Evolutionary conservation across 2,888 invertebrate species (phyloP).

Genomic region (Zygothrica quintamaculata): DNA sequence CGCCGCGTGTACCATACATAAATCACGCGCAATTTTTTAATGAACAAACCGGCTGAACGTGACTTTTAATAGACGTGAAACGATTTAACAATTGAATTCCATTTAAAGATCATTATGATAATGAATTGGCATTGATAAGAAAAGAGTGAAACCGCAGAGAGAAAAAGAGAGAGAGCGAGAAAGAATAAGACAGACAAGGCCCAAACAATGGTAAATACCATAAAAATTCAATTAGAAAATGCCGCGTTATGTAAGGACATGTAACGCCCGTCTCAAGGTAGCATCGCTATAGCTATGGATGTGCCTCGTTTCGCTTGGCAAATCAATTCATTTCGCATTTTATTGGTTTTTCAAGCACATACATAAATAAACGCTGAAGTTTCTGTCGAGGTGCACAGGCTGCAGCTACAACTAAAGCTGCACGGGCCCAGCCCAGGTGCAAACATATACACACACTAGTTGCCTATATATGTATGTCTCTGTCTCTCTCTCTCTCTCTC

Average conservation of each 20-base stretch:
- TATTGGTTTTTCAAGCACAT: conserved; percentile 70
- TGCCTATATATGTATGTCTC: conserved; percentile 1
- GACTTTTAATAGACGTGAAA: conserved; percentile 57
- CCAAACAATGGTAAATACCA: conserved; percentile 42
- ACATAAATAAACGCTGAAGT: conserved; percentile 41
- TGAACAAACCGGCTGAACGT: conserved; percentile 51
- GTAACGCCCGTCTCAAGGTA: conserved; percentile 62
- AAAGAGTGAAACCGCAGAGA: not conserved
- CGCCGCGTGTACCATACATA: conserved; percentile 45
- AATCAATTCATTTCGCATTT: conserved; percentile 78
- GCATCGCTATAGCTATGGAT: conserved; percentile 16
- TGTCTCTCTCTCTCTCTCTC: no score
- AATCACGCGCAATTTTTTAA: conserved; percentile 57
- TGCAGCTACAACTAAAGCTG: conserved; percentile 1
- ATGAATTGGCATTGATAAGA: conserved; percentile 63
- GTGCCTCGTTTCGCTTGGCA: conserved; percentile 29
- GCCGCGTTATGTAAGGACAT: conserved; percentile 45
- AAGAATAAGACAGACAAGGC: conserved; percentile 5
- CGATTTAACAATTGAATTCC: conserved; percentile 32
- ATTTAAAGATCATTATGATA: conserved; percentile 54
- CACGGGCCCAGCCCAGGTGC: conserved; percentile 42
- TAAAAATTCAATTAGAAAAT: conserved; percentile 59
- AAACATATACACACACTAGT: conserved; percentile 11
- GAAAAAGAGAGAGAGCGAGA: conserved; percentile 1
- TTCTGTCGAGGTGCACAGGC: not conserved